Base-by-base conservation (phyloP, 2,797 vertebrate species). In the Rhinoraja longicauda region DNA sequence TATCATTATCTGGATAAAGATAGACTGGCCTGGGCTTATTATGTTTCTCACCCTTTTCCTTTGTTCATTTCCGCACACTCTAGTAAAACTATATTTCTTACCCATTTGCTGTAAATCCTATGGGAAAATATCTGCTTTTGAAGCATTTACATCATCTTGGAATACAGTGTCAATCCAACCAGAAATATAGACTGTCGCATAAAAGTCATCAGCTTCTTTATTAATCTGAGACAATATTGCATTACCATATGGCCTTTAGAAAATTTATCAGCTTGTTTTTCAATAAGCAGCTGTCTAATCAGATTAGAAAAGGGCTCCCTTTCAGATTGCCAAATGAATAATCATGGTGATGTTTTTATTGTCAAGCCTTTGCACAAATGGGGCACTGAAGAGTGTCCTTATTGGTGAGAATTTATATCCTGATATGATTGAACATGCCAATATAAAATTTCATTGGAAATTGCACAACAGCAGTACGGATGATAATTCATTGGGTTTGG, bases 401-500 rank as follows among this genome's bases (percentile, higher is more conserved):
- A 62, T 88, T 88, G 59, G 84, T 36, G 19, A 67, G 29, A 36
- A 88, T 64, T 67, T 67, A 15, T 19, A 84, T 88, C 7, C 84
- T 62, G 59, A 36, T 36, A 21, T 67, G n/a, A 67, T 19, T 67
- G 6, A 88, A 88, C 29, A 84, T 88, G 84, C 59, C 13, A 88
- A n/a, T 32, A 8, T 59, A 2, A 19, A 64, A 36, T 88, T 88
- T 67, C 32, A 36, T 67, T 88, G n/a, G 13, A 64, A 88, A 12
- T 19, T 88, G 32, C 84, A 88, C 9, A 84, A 59, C 45, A 88
- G 21, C 9, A 32, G 59, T 21, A 3, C 62, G 19, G 21, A 67
- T 88, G n/a, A 88, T 88, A 67, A 88, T 88, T 88, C 21, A 67
- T 88, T 67, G 84, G 84, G 29, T 36, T 36, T 82, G 10, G n/a